Evolutionary conservation across 1,140 invertebrate genomes (phyloP), one percentile per base, ranked within the genome.

Genomic region (Atta colombica): DNA sequence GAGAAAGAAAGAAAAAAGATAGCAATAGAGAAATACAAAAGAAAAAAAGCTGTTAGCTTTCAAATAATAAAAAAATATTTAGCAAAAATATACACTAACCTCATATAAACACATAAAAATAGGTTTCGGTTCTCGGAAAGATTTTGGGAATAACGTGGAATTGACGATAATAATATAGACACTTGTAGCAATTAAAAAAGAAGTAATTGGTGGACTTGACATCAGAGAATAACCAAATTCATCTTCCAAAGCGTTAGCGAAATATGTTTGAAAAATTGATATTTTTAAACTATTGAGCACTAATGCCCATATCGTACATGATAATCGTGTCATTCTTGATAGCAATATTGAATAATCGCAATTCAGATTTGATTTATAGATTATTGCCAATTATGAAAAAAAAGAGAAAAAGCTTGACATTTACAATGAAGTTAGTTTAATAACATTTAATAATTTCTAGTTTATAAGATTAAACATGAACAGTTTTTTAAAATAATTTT

Each of bases 231-330:
- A 86, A 8, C 89, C 91, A 21, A 90, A 87, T n/a, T 92, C 91
- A 45, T 93, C 91, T 51, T 93, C 91, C 74, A 91, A 74, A 10
- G 85, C 86, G 68, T 93, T 89, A 3, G 75, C 77, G 14, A 93
- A 92, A 39, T 91, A 93, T 0, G 91, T 93, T 66, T 90, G 91
- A 85, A 93, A 94, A 69, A 94, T 88, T 1, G 87, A 77, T 2
- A 94, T 69, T 60, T 86, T 90, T 31, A 89, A 75, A 28, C 18
- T 68, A 18, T 93, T 89, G 10, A 94, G 65, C 53, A 94, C 7
- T 28, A 94, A 60, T 0, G 93, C 91, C 93, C 93, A 92, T 77
- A 94, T 91, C 7, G 94, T 94, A 14, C 61, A 89, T 10, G 92
- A 10, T 58, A 94, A 69, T 63, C 89, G 92, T 7, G 89, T 61